Percentiles rank a stretch among this genome's conserved stretches.
Evolutionary conservation across 1,140 invertebrate genomes (phyloP).

Genomic region (Frieseomelitta varia): DNA sequence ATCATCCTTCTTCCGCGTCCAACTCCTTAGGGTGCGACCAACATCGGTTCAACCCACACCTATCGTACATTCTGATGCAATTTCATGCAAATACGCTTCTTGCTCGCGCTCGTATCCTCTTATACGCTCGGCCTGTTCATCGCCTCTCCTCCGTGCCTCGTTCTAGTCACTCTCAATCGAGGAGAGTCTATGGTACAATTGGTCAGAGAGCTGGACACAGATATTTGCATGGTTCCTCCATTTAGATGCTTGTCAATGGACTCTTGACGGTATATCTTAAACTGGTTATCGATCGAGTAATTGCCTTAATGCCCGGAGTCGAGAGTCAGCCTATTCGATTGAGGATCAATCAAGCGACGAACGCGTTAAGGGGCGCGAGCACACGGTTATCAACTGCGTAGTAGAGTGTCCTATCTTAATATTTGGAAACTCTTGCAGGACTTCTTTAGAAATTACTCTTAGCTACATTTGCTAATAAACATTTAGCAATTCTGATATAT

Average conservation of each 20-base stretch:
- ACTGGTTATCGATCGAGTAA: background rate
- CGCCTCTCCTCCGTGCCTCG: background rate
- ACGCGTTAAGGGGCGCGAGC: background rate
- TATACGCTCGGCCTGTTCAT: conserved; percentile 33
- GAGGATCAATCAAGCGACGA: background rate
- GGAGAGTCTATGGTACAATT: conserved; percentile 7
- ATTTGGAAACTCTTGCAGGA: too few species aligned
- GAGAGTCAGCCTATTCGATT: background rate
- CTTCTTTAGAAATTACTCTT: too few species aligned
- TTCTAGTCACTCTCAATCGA: background rate
- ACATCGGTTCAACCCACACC: conserved; percentile 53
- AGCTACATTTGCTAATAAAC: too few species aligned
- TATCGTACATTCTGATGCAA: conserved; percentile 58
- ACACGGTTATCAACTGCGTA: too few species aligned
- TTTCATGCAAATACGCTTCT: conserved; percentile 68
- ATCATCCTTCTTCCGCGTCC: conserved; percentile 32
- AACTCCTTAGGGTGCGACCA: conserved; percentile 51
- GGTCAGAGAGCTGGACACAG: background rate
- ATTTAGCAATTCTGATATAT: too few species aligned
- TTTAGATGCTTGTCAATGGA: background rate
- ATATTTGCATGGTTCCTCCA: conserved; percentile 18
- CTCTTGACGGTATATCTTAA: background rate
- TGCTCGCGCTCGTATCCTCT: conserved; percentile 25
- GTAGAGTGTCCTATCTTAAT: too few species aligned
- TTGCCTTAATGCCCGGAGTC: background rate